Percentiles rank a stretch among this genome's conserved stretches.
Evolutionary conservation across 2,888 invertebrate species (phyloP).

Genomic region (Erebia ligea): DNA sequence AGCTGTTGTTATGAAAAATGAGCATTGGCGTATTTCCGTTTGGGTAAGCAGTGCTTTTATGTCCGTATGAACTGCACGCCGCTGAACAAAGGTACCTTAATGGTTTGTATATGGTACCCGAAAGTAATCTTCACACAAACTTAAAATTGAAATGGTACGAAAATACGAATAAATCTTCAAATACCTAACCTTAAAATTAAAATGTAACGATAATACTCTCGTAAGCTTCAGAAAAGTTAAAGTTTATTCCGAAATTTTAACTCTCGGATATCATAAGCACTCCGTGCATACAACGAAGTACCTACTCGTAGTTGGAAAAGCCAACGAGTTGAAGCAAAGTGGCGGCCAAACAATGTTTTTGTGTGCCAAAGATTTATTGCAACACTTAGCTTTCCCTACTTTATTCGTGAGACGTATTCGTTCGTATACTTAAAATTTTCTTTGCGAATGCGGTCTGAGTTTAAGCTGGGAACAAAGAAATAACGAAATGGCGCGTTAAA

Average conservation of each 20-base stretch:
- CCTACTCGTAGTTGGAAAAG: slow-evolving; percentile 42
- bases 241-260: slow-evolving; percentile 22
- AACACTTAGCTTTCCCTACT: slow-evolving; percentile 67
- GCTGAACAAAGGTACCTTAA: too few species aligned
- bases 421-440: slow-evolving; percentile 66
- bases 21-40: too few species aligned
- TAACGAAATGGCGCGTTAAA: slow-evolving; percentile 10
- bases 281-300: slow-evolving; percentile 20
- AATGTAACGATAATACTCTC: slow-evolving; percentile 1
- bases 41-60: too few species aligned
- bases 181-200: too few species aligned
- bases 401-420: slow-evolving; percentile 52
- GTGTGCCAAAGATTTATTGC: slow-evolving; percentile 68
- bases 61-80: too few species aligned
- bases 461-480: slow-evolving; percentile 38
- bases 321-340: slow-evolving; percentile 54
- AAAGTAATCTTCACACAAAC: too few species aligned
- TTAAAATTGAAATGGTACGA: too few species aligned
- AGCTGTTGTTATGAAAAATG: too few species aligned
- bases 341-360: slow-evolving; percentile 62
- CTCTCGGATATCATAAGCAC: slow-evolving; percentile 23
- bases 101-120: too few species aligned
- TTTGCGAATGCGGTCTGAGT: slow-evolving; percentile 44
- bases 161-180: too few species aligned
- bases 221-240: slow-evolving; percentile 3